Conservation (phyloP, 2,797 vertebrate genomes). For the Sebastes cheni region DNA sequence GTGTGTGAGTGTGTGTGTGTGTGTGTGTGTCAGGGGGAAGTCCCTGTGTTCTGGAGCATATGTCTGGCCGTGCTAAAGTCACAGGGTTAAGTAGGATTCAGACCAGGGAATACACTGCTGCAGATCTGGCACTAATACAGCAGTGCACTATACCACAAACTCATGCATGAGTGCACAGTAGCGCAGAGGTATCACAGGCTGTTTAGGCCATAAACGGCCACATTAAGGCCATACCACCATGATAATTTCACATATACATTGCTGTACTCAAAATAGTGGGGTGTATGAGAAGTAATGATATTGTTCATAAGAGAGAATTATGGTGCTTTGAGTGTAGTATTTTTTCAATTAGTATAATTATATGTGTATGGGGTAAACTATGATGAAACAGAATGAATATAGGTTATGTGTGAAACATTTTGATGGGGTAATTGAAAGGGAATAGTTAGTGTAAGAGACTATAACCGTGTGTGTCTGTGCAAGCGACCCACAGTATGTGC, state of each 20-base stretch:
- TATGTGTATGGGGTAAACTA: not conserved
- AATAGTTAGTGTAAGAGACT: too few species aligned
- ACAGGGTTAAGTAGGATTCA: constrained; percentile 72
- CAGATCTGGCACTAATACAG: constrained; percentile 66
- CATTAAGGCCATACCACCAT: not conserved
- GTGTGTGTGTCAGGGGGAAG: not conserved
- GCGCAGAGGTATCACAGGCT: constrained; percentile 5
- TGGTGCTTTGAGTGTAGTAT: not conserved
- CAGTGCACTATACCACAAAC: constrained; percentile 10
- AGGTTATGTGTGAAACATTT: not conserved
- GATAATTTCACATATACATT: not conserved
- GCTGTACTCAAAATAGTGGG: not conserved
- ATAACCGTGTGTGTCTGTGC: not conserved
- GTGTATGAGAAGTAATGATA: not conserved
- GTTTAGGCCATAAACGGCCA: not conserved
- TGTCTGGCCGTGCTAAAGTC: constrained; percentile 64
- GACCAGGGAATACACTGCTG: constrained; percentile 60
- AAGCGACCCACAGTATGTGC: not conserved
- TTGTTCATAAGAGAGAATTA: not conserved
- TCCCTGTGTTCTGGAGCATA: constrained; percentile 58
- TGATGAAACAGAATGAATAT: not conserved
- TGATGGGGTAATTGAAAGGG: not conserved
- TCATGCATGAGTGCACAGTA: constrained; percentile 36
- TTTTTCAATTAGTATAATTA: not conserved
- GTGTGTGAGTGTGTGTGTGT: not conserved